phyloP scores from a whole-genome alignment of 2,113 vertebrate species.

The Brachypteracias leptosomus region DNA sequence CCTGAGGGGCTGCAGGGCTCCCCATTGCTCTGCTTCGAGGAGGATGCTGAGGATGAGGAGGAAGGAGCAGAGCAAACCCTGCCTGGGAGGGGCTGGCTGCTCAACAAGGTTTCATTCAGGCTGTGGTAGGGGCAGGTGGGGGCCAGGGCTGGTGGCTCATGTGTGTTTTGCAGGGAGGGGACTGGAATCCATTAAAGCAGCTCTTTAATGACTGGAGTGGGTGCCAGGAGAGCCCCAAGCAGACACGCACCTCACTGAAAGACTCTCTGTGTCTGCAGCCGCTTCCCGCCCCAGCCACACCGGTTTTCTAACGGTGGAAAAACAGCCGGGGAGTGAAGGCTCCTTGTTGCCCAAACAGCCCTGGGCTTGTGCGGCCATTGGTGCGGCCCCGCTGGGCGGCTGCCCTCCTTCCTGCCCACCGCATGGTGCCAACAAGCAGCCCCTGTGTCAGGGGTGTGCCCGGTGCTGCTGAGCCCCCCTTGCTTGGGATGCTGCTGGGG shows the following conservation, averaged over 20 bases:
- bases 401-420: not conserved
- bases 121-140: not conserved
- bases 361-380: not conserved
- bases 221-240: not conserved
- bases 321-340: conserved; percentile 11
- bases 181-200: conserved; percentile 21
- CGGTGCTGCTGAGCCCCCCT: not conserved
- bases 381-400: not conserved
- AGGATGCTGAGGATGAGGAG: not conserved
- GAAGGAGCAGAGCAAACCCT: not conserved
- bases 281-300: not conserved
- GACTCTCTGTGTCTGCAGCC: not conserved
- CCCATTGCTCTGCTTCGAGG: fast-evolving
- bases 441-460: not conserved
- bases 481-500: not conserved
- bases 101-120: conserved; percentile 56
- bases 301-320: conserved; percentile 28
- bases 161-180: conserved; percentile 10
- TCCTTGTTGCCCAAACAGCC: conserved; percentile 48
- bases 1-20: not conserved
- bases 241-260: not conserved
- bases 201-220: not conserved
- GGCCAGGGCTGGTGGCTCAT: not conserved
- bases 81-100: not conserved
- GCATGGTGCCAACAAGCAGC: not conserved